Evolutionary conservation across 2,113 vertebrate species (phyloP).

Genomic region (Peromyscus maniculatus): DNA sequence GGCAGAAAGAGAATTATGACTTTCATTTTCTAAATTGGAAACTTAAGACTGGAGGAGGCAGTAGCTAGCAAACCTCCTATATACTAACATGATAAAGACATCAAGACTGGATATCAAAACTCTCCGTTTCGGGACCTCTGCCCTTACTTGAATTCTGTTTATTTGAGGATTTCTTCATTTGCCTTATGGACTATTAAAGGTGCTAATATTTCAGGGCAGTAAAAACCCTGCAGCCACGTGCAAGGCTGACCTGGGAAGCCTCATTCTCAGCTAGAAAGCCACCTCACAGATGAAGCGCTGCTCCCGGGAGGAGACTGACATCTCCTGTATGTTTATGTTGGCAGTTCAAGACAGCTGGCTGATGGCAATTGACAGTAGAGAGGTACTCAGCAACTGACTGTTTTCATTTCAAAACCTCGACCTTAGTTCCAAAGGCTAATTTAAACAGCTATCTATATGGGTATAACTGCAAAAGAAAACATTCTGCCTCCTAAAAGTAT

Average conservation of each 20-base stretch:
- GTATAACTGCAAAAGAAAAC: conserved; percentile 24
- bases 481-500: conserved; percentile 8
- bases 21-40: conserved; percentile 30
- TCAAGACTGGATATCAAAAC: background rate
- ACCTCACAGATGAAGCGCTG: background rate
- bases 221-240: background rate
- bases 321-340: conserved; percentile 21
- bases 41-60: background rate
- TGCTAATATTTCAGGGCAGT: background rate
- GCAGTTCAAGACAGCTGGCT: background rate
- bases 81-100: background rate
- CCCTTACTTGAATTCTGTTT: background rate
- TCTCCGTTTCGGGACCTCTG: background rate
- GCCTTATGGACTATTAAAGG: background rate
- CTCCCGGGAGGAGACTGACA: background rate
- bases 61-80: background rate
- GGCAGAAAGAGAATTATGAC: background rate
- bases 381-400: background rate
- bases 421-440: conserved; percentile 43
- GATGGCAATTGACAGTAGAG: conserved; percentile 8
- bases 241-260: background rate
- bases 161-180: conserved; percentile 40
- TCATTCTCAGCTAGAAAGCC: background rate
- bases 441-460: background rate
- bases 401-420: background rate